A percentile compares a stretch with the other conserved stretches of the same genome.
phyloP scores from a whole-genome alignment of 1,140 invertebrate genomes.

The Gonatopus flavifemur region DNA sequence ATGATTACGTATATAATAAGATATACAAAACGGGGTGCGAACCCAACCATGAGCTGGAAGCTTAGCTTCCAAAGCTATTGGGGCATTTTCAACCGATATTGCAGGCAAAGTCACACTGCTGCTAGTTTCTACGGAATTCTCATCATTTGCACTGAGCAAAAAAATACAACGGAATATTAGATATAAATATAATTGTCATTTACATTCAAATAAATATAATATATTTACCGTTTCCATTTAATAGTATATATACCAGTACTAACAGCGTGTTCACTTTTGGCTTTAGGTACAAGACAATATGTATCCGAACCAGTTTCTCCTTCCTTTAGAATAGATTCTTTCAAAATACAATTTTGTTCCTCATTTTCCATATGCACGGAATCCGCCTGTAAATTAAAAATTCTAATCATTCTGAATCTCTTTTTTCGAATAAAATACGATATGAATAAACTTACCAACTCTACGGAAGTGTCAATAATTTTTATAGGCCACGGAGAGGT shows the following conservation, averaged over 20 bases:
- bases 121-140: constrained; percentile 46
- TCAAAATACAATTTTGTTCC: constrained; percentile 39
- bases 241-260: constrained; percentile 73
- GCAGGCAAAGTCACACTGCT: constrained; percentile 62
- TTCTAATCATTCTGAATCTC: neutral
- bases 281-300: constrained; percentile 55
- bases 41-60: constrained; percentile 76
- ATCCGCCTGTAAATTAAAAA: constrained; percentile 34
- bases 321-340: constrained; percentile 43
- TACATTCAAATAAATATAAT: constrained; percentile 1
- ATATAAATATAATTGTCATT: too few relatives aligned
- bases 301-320: constrained; percentile 60
- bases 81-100: constrained; percentile 66
- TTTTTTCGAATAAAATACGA: neutral
- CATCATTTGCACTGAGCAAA: constrained; percentile 39
- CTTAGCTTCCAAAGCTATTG: constrained; percentile 71
- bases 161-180: constrained; percentile 22
- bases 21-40: constrained; percentile 68
- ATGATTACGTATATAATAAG: constrained; percentile 74
- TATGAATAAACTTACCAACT: constrained; percentile 57
- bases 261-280: constrained; percentile 58
- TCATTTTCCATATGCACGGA: constrained; percentile 41
- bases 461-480: constrained; percentile 66
- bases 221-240: constrained; percentile 71
- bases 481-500: constrained; percentile 70